Evolutionary conservation across 30 jellyfish, hydroid and myxozoan genomes (phyloP), one percentile per base, ranked within the genome.

Genomic region (Aurelia sp.): DNA sequence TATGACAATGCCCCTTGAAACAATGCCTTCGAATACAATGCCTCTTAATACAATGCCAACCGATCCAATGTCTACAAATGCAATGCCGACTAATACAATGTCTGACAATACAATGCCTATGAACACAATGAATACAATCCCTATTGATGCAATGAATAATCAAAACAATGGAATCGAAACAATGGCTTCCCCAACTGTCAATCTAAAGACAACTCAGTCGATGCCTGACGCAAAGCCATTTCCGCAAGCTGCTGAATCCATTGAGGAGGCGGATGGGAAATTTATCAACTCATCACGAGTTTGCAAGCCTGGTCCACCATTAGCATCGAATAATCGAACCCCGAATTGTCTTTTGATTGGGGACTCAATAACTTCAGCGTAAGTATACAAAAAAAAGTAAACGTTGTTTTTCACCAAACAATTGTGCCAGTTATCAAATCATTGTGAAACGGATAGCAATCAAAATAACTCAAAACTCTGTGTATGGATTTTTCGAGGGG

Each of bases 281-380:
- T 47, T 86, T 20, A 57, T 50, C 9, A 30, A 38, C 0, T 52
- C 98, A 5, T 68, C 97, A 62, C 96, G 98, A 12, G 91, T 93
- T 50, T 93, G 98, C 50, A 93, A 93, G 78, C 96, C 97, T 35
- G 98, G 98, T 17, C 94, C 96, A 35, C 88, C 91, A 3, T 41
- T 80, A 57, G 80, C 97, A 22, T 96, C 97, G 20, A 66, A 61
- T 62, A 79, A 72, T 24, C 91, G 92, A 44, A 77, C 82, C 31
- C 97, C 98, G 0, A 93, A 93, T 55, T 93, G 98, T 80, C 87
- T 93, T 19, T 83, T 93, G 22, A 93, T 93, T 67, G 98, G 98
- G 8, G 98, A 93, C 71, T 93, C 98, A 58, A 93, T 93, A 30
- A 90, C 98, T 9, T 63, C 84, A n/a, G 81, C 97, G 98, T 93